phyloP scores from a whole-genome alignment of 2,888 invertebrate genomes.

The Temnothorax unifasciatus region DNA sequence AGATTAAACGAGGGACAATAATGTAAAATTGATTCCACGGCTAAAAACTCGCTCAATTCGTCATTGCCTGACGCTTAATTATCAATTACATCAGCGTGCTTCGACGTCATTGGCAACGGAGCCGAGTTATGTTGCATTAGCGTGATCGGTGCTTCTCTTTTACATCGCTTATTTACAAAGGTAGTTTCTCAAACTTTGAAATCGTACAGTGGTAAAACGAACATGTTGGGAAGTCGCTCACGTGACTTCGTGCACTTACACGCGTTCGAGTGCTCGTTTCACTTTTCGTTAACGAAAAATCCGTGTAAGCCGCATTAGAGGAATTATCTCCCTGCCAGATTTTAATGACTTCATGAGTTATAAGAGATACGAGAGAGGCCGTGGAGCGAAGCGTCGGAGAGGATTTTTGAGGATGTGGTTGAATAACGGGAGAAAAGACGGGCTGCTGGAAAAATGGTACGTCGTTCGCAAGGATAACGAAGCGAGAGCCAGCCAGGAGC shows the following conservation, averaged over 20 bases:
- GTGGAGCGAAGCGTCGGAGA: constrained; percentile 27
- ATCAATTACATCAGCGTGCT: constrained; percentile 2
- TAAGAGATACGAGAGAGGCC: neutral
- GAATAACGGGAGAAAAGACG: constrained; percentile 43
- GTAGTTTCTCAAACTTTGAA: constrained; percentile 29
- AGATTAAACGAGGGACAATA: constrained; percentile 18
- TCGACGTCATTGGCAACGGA: neutral
- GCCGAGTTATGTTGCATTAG: neutral
- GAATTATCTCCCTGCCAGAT: constrained; percentile 43
- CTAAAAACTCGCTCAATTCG: neutral
- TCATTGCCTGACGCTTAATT: neutral
- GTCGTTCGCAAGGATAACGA: constrained; percentile 67
- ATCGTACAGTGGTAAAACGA: constrained; percentile 14
- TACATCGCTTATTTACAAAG: constrained; percentile 32
- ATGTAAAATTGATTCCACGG: neutral
- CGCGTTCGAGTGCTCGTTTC: constrained; percentile 39
- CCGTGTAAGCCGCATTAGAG: constrained; percentile 49
- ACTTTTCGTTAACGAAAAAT: constrained; percentile 43
- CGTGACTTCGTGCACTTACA: constrained; percentile 19
- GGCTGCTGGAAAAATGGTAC: constrained; percentile 50
- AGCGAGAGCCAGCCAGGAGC: constrained; percentile 60
- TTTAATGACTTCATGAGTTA: constrained; percentile 49
- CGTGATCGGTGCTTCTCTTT: constrained; percentile 8
- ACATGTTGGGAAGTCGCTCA: neutral
- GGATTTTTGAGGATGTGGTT: constrained; percentile 48